Evolutionary conservation across 1,140 invertebrate species (phyloP).

Genomic region (Spodoptera frugiperda): DNA sequence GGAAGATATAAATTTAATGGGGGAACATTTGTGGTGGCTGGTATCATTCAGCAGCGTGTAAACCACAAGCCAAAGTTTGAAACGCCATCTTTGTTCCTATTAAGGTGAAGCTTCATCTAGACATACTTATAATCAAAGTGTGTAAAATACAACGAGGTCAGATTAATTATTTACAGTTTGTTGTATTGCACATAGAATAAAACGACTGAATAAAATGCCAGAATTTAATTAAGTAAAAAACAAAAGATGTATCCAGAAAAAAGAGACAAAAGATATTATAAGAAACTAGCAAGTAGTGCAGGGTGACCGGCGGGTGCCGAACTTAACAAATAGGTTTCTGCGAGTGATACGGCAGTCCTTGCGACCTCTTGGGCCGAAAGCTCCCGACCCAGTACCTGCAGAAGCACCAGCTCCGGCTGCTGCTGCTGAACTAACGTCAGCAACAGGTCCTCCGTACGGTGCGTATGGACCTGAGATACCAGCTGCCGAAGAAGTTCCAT

Average conservation of each 20-base stretch:
- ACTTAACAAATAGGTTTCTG: constrained; percentile 66
- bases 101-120: too few species aligned
- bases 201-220: constrained; percentile 55
- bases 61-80: too few species aligned
- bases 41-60: too few species aligned
- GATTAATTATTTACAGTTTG: too few species aligned
- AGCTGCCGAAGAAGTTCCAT: not conserved
- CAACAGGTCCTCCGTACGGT: constrained; percentile 28
- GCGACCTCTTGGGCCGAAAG: constrained; percentile 38
- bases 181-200: not conserved
- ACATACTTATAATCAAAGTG: too few species aligned
- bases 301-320: constrained; percentile 63
- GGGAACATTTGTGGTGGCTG: too few species aligned
- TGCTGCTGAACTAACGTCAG: constrained; percentile 14
- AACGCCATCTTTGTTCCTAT: too few species aligned
- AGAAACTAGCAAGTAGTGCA: constrained; percentile 65
- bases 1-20: too few species aligned
- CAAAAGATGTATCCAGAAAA: constrained; percentile 68
- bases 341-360: constrained; percentile 62
- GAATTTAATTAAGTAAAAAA: constrained; percentile 48
- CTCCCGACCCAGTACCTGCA: not conserved
- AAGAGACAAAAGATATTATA: constrained; percentile 38
- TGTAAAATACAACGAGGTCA: too few species aligned
- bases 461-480: not conserved
- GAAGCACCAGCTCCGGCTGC: constrained; percentile 34